phyloP scores from a whole-genome alignment of 2,113 vertebrate genomes.

The Leucoraja erinaceus region DNA sequence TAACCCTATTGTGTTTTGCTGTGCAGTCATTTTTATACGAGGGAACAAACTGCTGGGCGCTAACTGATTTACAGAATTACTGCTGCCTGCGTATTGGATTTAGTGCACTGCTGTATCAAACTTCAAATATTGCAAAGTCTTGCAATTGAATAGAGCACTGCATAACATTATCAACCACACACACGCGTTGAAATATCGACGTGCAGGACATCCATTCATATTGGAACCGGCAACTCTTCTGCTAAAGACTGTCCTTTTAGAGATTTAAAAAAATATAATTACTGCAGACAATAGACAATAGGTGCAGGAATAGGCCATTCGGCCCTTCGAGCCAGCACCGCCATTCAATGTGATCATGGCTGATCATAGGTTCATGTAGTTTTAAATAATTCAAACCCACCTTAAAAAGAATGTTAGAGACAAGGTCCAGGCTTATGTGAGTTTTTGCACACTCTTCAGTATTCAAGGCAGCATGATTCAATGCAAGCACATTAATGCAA shows the following conservation, averaged over 20 bases:
- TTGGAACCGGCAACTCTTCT: slow-evolving; percentile 45
- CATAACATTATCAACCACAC: slow-evolving; percentile 67
- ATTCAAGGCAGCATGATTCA: neutral
- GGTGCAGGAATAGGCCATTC: too few species aligned
- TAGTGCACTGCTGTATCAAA: slow-evolving; percentile 64
- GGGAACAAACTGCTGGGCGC: slow-evolving; percentile 66
- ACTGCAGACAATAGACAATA: too few species aligned
- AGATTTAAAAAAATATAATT: too few species aligned
- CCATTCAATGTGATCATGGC: too few species aligned
- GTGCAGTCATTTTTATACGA: slow-evolving; percentile 67
- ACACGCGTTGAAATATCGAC: slow-evolving; percentile 68
- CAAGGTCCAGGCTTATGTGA: neutral
- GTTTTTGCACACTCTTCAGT: slow-evolving; percentile 2
- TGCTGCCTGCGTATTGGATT: slow-evolving; percentile 67
- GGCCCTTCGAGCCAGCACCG: too few species aligned
- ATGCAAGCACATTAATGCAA: slow-evolving; percentile 11
- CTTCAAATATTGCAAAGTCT: slow-evolving; percentile 67
- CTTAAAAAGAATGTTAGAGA: slow-evolving; percentile 36
- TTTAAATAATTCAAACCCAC: slow-evolving; percentile 30
- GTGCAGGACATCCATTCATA: slow-evolving; percentile 65
- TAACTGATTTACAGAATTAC: slow-evolving; percentile 71
- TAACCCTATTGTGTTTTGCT: slow-evolving; percentile 66
- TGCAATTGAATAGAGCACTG: slow-evolving; percentile 60
- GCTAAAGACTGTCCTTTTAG: slow-evolving; percentile 27
- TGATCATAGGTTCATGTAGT: neutral